phyloP scores from a whole-genome alignment of 2,888 invertebrate genomes.

The Acronicta alni region DNA sequence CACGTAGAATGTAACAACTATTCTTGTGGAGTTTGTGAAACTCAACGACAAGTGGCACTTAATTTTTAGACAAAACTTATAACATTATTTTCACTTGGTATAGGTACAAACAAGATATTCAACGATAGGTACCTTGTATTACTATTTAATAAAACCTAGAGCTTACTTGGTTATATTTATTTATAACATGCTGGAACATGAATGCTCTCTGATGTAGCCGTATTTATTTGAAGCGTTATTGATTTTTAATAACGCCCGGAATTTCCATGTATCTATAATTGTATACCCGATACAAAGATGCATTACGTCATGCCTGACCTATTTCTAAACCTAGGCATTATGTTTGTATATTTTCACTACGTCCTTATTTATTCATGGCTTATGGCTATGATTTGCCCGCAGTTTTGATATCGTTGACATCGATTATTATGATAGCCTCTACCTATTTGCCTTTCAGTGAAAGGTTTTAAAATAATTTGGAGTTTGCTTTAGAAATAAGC shows the following conservation, averaged over 20 bases:
- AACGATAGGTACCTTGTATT: too few species aligned
- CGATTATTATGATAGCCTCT: too few species aligned
- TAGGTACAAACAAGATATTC: too few species aligned
- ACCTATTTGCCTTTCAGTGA: too few species aligned
- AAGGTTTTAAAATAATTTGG: too few species aligned
- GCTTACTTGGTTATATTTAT: too few species aligned
- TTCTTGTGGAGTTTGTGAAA: neutral
- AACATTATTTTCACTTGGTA: neutral
- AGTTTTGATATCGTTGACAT: too few species aligned
- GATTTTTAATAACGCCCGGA: conserved; percentile 60
- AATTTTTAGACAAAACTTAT: neutral
- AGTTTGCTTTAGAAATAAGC: too few species aligned
- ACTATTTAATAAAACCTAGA: too few species aligned
- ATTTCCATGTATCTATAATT: conserved; percentile 47
- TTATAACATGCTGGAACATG: neutral
- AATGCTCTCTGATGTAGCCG: conserved; percentile 6
- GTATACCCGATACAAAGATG: conserved; percentile 26
- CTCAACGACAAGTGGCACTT: neutral
- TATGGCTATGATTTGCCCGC: too few species aligned
- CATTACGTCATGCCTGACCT: conserved; percentile 56
- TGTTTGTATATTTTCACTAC: conserved; percentile 21
- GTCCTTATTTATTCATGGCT: too few species aligned
- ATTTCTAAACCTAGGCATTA: conserved; percentile 36
- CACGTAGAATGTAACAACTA: neutral
- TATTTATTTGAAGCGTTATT: conserved; percentile 41